Conservation (phyloP, 2,113 vertebrate genomes). For the Boulengeromyrus knoepffleri region DNA sequence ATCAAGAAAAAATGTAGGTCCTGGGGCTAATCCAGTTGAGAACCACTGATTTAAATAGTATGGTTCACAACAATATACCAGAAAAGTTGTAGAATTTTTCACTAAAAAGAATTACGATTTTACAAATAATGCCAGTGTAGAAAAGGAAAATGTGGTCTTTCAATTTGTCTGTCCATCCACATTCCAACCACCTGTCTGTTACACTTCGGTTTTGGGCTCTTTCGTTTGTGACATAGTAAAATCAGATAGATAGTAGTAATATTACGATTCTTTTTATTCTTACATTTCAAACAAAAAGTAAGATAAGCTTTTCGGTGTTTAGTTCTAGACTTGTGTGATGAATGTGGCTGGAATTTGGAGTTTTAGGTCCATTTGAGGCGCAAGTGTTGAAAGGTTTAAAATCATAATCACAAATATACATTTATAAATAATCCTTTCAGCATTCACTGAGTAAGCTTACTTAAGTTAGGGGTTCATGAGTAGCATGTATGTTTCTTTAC, state of each 20-base stretch:
- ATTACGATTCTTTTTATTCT: background rate
- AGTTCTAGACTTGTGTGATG: background rate
- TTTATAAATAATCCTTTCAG: background rate
- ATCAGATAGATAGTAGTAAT: background rate
- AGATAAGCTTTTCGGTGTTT: background rate
- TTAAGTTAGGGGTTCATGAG: no score
- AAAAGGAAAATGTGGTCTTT: background rate
- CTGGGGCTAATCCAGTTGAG: background rate
- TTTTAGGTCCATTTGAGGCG: background rate
- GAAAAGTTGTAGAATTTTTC: background rate
- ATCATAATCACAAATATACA: background rate
- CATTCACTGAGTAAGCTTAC: no score
- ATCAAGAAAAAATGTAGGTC: background rate
- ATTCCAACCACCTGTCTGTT: background rate
- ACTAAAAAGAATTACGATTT: background rate
- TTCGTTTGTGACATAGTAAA: slow-evolving; percentile 4
- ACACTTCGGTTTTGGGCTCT: background rate
- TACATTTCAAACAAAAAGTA: background rate
- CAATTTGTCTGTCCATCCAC: background rate
- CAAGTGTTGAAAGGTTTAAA: background rate
- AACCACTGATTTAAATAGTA: background rate
- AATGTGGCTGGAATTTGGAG: background rate
- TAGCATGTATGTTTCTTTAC: no score
- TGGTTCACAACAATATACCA: background rate
- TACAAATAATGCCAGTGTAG: background rate